A percentile compares a stretch with the other conserved stretches of the same genome.
Evolutionary conservation across 1,140 invertebrate genomes (phyloP).

Genomic region (Yoshiicerus persimilis): DNA sequence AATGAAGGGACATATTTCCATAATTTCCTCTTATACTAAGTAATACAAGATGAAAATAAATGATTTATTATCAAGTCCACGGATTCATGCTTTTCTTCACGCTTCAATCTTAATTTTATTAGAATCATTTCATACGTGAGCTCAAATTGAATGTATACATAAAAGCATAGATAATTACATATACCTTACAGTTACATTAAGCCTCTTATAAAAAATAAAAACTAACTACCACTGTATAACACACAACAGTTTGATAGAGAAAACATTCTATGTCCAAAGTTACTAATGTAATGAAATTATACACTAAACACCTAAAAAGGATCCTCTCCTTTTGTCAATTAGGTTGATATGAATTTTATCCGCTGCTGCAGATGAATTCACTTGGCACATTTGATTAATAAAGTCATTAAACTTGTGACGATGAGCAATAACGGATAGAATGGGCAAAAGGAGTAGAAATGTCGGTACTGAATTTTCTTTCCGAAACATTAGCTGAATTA

Average conservation of each 20-base stretch:
- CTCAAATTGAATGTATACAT: neutral
- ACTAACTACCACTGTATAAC: neutral
- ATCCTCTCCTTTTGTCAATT: neutral
- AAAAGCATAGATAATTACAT: neutral
- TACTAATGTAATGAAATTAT: neutral
- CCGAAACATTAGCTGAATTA: neutral
- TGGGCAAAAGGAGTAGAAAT: neutral
- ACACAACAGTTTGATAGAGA: too few species aligned
- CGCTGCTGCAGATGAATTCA: neutral
- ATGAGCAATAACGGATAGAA: neutral
- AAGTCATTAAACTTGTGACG: neutral
- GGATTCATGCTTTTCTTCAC: neutral
- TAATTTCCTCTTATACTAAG: neutral
- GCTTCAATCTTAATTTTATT: neutral
- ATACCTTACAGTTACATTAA: neutral
- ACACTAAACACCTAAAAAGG: neutral
- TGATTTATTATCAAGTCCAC: neutral
- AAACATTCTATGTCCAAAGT: neutral
- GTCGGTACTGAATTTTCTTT: neutral
- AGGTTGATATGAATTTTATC: neutral
- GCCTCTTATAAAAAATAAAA: too few species aligned
- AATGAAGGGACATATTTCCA: too few species aligned
- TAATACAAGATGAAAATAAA: neutral
- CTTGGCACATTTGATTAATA: neutral
- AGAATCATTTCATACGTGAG: neutral